Evolutionary conservation across 1,140 invertebrate genomes (phyloP).

Genomic region (Drosophila malerkotliana): DNA sequence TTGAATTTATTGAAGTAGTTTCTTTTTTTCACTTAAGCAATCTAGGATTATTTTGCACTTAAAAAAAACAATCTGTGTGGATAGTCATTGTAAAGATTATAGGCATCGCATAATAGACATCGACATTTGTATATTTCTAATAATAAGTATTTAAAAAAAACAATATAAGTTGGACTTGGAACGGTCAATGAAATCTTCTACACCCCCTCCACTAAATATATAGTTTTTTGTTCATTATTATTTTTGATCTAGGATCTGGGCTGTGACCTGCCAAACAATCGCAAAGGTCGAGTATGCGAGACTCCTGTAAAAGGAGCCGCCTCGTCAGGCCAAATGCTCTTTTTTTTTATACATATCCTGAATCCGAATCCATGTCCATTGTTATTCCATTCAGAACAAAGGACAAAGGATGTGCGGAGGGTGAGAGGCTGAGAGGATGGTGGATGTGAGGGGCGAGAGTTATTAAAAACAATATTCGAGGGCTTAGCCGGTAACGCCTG

Average conservation of each 20-base stretch:
- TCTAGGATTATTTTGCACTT: slow-evolving; percentile 41
- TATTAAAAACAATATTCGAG: slow-evolving; percentile 81
- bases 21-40: slow-evolving; percentile 12
- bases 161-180: slow-evolving; percentile 35
- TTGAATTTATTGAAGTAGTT: slow-evolving; percentile 45
- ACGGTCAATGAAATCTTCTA: slow-evolving; percentile 28
- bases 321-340: slow-evolving; percentile 63
- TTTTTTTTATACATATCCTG: slow-evolving; percentile 22
- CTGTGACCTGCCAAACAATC: slow-evolving; percentile 19
- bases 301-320: slow-evolving; percentile 50
- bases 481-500: slow-evolving; percentile 58
- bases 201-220: background rate
- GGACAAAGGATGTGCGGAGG: slow-evolving; percentile 31
- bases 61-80: slow-evolving; percentile 21
- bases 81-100: slow-evolving; percentile 19
- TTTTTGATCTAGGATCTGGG: slow-evolving; percentile 47
- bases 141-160: slow-evolving; percentile 18
- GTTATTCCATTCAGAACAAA: background rate
- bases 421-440: background rate
- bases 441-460: slow-evolving; percentile 44
- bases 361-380: slow-evolving; percentile 18
- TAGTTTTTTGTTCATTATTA: slow-evolving; percentile 8
- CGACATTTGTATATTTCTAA: slow-evolving; percentile 5
- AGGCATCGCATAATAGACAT: slow-evolving; percentile 30
- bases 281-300: slow-evolving; percentile 12